Evolutionary conservation across 64 coral and sea anemone genomes (phyloP), one percentile per base, ranked within the genome.

Genomic region (Cladopsammia gracilis): DNA sequence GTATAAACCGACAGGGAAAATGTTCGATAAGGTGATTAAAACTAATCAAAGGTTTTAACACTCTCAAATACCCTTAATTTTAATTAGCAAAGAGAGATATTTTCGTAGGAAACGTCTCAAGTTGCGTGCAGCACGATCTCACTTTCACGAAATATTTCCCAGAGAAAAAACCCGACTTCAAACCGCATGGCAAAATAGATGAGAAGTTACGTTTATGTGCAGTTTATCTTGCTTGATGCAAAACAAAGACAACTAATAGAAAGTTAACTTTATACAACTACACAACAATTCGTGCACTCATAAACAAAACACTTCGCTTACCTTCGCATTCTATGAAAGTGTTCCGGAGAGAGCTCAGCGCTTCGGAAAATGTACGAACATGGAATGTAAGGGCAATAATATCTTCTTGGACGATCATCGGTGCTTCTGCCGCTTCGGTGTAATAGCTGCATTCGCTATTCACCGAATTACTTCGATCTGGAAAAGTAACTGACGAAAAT

Each of bases 351-450:
- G 92, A 88, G 42, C 83, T 83, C 19, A 98, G 25, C 3, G 96
- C 92, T 80, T 98, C 96, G 10, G 96, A 98, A 94, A 98, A 98
- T 10, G 88, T 86, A 12, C 88, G 77, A 67, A 98, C 96, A 49
- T 98, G 96, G 58, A 48, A 23, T 12, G 96, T 98, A 75, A 98
- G 76, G 10, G 96, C 92, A 23, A 94, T 94, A 19, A 98, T 98
- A 88, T 98, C 96, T 72, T 94, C 92, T 62, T 98, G 96, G 50
- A 94, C 82, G 42, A 98, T 93, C 96, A 98, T 98, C 79, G 96
- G 96, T 46, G 75, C 83, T 60, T 98, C 96, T 58, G 86, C 87
- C 20, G 74, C 75, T 50, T 98, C 96, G 68, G 26, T 76, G 92
- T 94, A 98, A 80, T 71, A 94, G 71, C 96, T 91, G 14, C 66